Evolutionary conservation across 2,888 invertebrate genomes (phyloP).

Genomic region (Cabera pusaria): DNA sequence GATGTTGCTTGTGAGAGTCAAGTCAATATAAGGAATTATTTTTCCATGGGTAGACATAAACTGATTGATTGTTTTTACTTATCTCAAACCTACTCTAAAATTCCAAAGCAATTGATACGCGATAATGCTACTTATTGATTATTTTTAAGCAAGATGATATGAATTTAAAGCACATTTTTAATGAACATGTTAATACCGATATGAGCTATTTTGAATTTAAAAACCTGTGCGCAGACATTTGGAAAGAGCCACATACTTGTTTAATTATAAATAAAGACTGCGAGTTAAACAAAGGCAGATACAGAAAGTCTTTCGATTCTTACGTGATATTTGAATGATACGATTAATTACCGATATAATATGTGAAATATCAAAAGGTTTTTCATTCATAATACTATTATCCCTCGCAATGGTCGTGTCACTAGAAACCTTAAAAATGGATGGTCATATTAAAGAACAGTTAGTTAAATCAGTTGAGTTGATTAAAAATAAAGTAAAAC

Average conservation of each 20-base stretch:
- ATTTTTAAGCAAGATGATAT: slow-evolving; percentile 40
- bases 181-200: slow-evolving; percentile 37
- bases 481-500: slow-evolving; percentile 5
- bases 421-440: too few relatives aligned
- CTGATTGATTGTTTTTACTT: slow-evolving; percentile 30
- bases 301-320: slow-evolving; percentile 19
- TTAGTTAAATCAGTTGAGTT: slow-evolving; percentile 1
- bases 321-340: not conserved
- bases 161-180: slow-evolving; percentile 38
- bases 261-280: slow-evolving; percentile 19
- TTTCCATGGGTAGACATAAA: slow-evolving; percentile 24
- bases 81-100: slow-evolving; percentile 39
- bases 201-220: slow-evolving; percentile 31
- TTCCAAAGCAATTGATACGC: slow-evolving; percentile 38
- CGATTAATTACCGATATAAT: too few relatives aligned
- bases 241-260: slow-evolving; percentile 8
- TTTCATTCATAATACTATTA: not conserved
- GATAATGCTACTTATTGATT: slow-evolving; percentile 24
- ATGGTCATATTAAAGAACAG: slow-evolving; percentile 2
- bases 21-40: slow-evolving; percentile 11
- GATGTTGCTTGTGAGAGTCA: slow-evolving; percentile 29
- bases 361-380: too few relatives aligned
- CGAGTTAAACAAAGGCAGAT: slow-evolving; percentile 12
- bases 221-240: slow-evolving; percentile 10
- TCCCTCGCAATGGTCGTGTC: too few relatives aligned